Evolutionary conservation across 2,797 vertebrate genomes (phyloP).

Genomic region (Myotis findleyi): DNA sequence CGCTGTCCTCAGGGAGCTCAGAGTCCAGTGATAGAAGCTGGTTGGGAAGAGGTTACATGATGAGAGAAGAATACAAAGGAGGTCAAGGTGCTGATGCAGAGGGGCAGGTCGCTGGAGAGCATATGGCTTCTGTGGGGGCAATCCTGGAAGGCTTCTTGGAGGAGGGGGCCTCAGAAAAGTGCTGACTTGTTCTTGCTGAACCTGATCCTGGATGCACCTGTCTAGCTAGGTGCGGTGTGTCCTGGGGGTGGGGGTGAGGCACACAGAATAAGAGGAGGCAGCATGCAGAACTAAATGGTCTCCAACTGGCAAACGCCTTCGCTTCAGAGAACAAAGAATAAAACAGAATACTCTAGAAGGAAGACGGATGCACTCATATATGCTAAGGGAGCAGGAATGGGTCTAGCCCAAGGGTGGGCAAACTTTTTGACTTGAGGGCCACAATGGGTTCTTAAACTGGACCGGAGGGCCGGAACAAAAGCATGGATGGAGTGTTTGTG

Average conservation of each 20-base stretch:
- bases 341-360: neutral
- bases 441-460: no score
- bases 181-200: neutral
- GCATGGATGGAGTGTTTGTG: no score
- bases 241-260: neutral
- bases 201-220: no score
- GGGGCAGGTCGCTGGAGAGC: neutral
- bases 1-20: neutral
- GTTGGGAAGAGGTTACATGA: neutral
- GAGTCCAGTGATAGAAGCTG: neutral
- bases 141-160: neutral
- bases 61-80: neutral
- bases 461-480: no score
- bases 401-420: neutral
- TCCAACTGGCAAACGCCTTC: neutral
- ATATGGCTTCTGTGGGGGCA: neutral
- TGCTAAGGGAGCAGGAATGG: neutral
- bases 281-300: neutral
- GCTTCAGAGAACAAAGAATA: neutral
- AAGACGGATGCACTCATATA: neutral
- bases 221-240: neutral
- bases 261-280: neutral
- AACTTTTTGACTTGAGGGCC: no score
- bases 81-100: fast-evolving
- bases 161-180: neutral